These are phyloP conservation scores for Cydia strobilella DNA, from an alignment of 1,140 invertebrate genomes.

Conservation along the genomic window DNA sequence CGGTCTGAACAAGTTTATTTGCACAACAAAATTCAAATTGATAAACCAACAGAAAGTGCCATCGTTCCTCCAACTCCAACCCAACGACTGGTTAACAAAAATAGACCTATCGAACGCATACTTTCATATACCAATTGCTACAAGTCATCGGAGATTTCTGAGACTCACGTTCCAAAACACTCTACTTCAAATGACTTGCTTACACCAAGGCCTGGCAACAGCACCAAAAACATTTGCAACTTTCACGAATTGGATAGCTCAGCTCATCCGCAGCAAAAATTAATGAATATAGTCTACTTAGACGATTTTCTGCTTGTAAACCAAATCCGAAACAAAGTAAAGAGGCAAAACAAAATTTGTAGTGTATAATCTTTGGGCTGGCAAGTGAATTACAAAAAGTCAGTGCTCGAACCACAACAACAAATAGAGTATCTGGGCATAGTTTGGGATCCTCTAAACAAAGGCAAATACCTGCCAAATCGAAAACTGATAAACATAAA, in stretches of 20 bases:
- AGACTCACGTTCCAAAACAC: conserved; percentile 44
- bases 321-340: background rate
- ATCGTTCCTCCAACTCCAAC: conserved; percentile 19
- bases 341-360: background rate
- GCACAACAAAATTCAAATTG: conserved; percentile 1
- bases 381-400: conserved; percentile 7
- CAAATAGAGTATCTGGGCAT: conserved; percentile 12
- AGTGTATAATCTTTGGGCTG: background rate
- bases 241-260: conserved; percentile 32
- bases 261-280: background rate
- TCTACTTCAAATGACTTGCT: conserved; percentile 50
- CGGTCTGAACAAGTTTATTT: too few relatives aligned
- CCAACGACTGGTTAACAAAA: conserved; percentile 26
- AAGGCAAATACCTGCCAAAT: background rate
- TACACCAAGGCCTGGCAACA: conserved; percentile 30
- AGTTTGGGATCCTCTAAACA: background rate
- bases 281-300: background rate
- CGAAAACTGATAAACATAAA: background rate
- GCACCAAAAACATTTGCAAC: conserved; percentile 31
- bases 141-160: conserved; percentile 35
- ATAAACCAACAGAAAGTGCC: conserved; percentile 26
- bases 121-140: conserved; percentile 6
- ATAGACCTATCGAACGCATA: conserved; percentile 25
- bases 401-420: background rate
- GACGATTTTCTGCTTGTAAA: background rate